Evolutionary conservation across 2,888 invertebrate genomes (phyloP).

Genomic region (Pseudoips prasinana): DNA sequence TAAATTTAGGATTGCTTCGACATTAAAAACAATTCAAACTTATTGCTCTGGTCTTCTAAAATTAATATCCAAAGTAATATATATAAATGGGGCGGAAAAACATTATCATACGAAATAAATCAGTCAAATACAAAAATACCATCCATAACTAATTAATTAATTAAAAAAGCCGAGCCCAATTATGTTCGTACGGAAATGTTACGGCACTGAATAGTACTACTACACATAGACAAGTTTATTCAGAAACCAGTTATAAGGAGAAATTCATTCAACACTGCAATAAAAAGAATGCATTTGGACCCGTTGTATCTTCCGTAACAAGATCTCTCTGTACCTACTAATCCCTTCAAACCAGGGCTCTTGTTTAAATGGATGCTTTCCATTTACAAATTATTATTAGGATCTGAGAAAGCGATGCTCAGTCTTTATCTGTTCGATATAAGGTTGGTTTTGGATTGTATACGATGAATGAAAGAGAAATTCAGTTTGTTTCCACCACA

Average conservation of each 20-base stretch:
- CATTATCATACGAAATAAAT: too few relatives aligned
- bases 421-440: not conserved
- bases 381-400: constrained; percentile 10
- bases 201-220: too few relatives aligned
- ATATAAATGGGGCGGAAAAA: too few relatives aligned
- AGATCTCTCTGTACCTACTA: constrained; percentile 15
- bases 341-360: constrained; percentile 21
- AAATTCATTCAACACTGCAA: constrained; percentile 32
- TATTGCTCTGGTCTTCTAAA: too few relatives aligned
- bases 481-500: constrained; percentile 36
- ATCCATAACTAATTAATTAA: too few relatives aligned
- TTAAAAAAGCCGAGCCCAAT: too few relatives aligned
- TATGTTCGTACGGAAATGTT: too few relatives aligned
- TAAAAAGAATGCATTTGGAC: constrained; percentile 41
- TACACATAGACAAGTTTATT: too few relatives aligned
- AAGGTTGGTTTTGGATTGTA: constrained; percentile 35
- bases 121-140: too few relatives aligned
- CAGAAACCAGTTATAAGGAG: constrained; percentile 16
- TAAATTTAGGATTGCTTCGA: too few relatives aligned
- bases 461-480: constrained; percentile 10
- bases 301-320: constrained; percentile 24
- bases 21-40: too few relatives aligned
- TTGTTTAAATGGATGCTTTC: constrained; percentile 18
- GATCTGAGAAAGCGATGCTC: constrained; percentile 2
- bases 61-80: too few relatives aligned